Conservation (phyloP, 2,888 invertebrate genomes). For the Acanthosoma haemorrhoidale region DNA sequence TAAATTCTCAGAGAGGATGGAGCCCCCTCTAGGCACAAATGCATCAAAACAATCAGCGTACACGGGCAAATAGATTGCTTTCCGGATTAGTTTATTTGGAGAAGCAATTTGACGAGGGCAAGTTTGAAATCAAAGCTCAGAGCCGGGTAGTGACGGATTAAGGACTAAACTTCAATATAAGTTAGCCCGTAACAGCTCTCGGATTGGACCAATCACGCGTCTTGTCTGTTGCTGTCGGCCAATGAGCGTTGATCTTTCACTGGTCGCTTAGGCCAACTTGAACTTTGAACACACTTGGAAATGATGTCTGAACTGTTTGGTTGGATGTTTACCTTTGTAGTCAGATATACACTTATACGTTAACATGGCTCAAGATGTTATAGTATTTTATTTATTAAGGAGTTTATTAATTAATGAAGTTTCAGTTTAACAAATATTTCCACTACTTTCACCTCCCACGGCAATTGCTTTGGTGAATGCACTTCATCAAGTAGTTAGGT, state of each 20-base stretch:
- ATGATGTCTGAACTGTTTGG: too few species aligned
- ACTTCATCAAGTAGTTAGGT: too few species aligned
- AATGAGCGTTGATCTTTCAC: slow-evolving; percentile 5
- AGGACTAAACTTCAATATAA: slow-evolving; percentile 5
- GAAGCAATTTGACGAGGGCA: slow-evolving; percentile 2
- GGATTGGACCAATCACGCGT: neutral
- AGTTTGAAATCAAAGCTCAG: neutral
- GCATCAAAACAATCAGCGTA: neutral
- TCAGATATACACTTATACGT: too few species aligned
- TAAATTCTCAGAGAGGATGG: neutral
- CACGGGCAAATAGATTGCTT: neutral
- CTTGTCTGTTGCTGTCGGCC: neutral
- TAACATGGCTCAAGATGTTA: too few species aligned
- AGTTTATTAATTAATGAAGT: too few species aligned
- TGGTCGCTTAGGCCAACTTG: too few species aligned
- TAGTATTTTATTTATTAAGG: too few species aligned
- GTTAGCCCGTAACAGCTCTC: slow-evolving; percentile 2
- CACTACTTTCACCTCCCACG: too few species aligned
- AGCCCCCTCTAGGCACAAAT: neutral
- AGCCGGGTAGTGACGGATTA: slow-evolving; percentile 3
- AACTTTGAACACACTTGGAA: too few species aligned
- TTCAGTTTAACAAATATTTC: too few species aligned
- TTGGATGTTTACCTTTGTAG: too few species aligned
- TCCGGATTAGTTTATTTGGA: neutral
- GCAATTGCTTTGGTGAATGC: too few species aligned